Evolutionary conservation across 2,888 invertebrate genomes (phyloP), one percentile per base, ranked within the genome.

Genomic region (Melieria picta): DNA sequence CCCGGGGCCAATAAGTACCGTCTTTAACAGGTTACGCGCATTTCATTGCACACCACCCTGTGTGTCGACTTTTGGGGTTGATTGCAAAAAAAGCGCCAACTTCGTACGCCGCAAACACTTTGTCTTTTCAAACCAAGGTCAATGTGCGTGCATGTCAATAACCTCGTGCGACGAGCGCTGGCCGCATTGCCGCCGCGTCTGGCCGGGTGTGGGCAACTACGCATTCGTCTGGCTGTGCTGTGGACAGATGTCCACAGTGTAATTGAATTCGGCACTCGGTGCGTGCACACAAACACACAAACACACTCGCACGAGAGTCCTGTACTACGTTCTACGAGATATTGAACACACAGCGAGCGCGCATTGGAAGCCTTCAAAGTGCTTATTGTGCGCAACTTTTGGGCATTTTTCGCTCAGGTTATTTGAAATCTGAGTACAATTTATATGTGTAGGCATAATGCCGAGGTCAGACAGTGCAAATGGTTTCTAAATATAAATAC

Each of bases 141-240:
- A 82, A 81, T 80, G 80, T 82, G 81, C 81, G 82, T 80, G 76
- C 71, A 81, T 81, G 81, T 82, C 82, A 81, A 79, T 79, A 82
- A 82, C 80, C 80, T 80, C 78, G 58, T 43, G 48, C 57, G 16
- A 47, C 3, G 7, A 11, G 46, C 43, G 46, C 16, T 10, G 11
- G 10, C n/a, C 45, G 45, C 10, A 65, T 6, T 50, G 50, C 11
- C 16, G 16, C 45, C 13, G 56, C 11, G 7, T n/a, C n/a, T 7
- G 61, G 46, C 52, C 47, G 68, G 46, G 52, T 60, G 45, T 58
- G 11, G 13, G 52, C 43, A 62, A 67, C 62, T 74, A 57, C 68
- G 73, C 72, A 73, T 71, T 75, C 76, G 78, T 81, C 80, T 81
- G 79, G 74, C 74, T 75, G 66, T 71, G 72, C 76, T 76, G 79